phyloP scores from a whole-genome alignment of 2,113 vertebrate species.

The Erythrocercus mccallii region DNA sequence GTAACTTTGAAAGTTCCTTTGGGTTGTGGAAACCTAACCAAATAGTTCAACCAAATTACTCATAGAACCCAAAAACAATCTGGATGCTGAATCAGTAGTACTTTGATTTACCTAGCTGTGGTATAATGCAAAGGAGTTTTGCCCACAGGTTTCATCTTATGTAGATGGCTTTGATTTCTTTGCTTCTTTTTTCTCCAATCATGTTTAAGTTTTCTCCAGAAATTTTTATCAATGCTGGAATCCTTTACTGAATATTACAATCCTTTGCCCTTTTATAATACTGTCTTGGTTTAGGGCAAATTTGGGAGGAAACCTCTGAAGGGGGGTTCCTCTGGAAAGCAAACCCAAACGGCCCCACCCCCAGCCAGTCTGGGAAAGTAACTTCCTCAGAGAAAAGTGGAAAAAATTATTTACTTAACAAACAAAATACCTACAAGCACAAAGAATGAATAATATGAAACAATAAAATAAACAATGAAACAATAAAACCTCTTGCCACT shows the following conservation, averaged over 20 bases:
- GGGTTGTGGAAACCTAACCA: background rate
- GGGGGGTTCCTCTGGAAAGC: too few species aligned
- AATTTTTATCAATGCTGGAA: background rate
- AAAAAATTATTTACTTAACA: too few species aligned
- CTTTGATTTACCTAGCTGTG: background rate
- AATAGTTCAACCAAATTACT: background rate
- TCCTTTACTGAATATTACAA: background rate
- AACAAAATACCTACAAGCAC: too few species aligned
- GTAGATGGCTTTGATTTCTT: background rate
- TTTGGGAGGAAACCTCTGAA: too few species aligned
- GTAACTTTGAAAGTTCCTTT: background rate
- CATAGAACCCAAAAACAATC: background rate
- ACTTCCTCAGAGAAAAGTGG: too few species aligned
- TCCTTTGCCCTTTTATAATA: background rate
- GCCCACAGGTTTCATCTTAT: background rate
- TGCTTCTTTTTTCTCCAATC: background rate
- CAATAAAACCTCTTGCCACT: too few species aligned
- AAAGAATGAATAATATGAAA: too few species aligned
- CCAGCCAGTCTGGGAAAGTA: too few species aligned
- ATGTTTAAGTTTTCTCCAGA: rapidly evolving
- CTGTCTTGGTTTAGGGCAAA: too few species aligned
- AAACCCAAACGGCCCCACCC: too few species aligned
- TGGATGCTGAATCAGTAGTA: background rate
- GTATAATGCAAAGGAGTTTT: background rate
- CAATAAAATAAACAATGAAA: too few species aligned